Evolutionary conservation across 2,888 invertebrate genomes (phyloP).

Genomic region (Crepidodera aurea): DNA sequence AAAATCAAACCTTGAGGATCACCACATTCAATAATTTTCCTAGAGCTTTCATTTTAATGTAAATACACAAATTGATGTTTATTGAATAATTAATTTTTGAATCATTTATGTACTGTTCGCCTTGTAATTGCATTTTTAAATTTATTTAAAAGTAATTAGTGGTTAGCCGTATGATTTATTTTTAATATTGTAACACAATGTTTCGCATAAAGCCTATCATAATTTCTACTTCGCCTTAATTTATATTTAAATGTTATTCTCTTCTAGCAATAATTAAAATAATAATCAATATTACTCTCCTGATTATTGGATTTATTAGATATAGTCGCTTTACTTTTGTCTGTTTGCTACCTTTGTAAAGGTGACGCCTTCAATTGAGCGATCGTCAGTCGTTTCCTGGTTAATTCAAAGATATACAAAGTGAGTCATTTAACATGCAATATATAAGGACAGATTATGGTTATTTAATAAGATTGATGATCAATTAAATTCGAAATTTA

Average conservation of each 20-base stretch:
- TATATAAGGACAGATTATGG: slow-evolving; percentile 4
- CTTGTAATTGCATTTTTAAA: too few relatives aligned
- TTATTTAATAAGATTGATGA: slow-evolving; percentile 13
- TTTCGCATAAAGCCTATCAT: too few relatives aligned
- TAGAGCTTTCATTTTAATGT: too few relatives aligned
- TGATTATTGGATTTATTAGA: slow-evolving; percentile 51
- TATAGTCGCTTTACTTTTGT: slow-evolving; percentile 53
- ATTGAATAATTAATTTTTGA: too few relatives aligned
- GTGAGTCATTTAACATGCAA: slow-evolving; percentile 6
- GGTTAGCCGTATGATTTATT: too few relatives aligned
- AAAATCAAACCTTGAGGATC: too few relatives aligned
- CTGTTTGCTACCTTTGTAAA: slow-evolving; percentile 48
- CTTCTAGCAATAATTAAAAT: background rate
- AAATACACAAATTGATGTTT: too few relatives aligned
- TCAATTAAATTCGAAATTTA: slow-evolving; percentile 11
- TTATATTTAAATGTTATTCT: background rate
- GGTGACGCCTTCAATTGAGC: slow-evolving; percentile 45
- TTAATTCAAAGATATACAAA: slow-evolving; percentile 40
- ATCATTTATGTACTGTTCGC: too few relatives aligned
- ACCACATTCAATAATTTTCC: too few relatives aligned
- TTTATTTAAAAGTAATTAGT: too few relatives aligned
- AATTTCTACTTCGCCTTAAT: too few relatives aligned
- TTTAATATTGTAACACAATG: too few relatives aligned
- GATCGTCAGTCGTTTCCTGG: slow-evolving; percentile 54
- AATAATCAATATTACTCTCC: background rate